These are phyloP conservation scores for Stenopsyche tienmushanensis DNA, from an alignment of 1,140 invertebrate genomes.

Conservation along the genomic window DNA sequence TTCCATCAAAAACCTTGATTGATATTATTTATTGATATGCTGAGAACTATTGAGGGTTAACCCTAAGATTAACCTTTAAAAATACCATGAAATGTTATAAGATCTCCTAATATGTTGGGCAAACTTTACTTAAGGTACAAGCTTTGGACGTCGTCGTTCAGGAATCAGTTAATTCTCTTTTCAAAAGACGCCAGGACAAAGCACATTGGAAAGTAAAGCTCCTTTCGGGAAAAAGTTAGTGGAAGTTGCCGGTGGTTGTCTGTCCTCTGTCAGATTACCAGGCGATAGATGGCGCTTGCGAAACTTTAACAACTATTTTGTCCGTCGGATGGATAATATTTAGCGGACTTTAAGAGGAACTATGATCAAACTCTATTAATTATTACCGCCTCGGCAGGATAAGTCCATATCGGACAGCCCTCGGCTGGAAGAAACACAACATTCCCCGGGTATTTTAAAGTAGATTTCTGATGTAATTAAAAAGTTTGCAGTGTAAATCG, in stretches of 20 bases:
- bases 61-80: too few relatives aligned
- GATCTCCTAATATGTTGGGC: too few relatives aligned
- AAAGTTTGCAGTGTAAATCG: too few relatives aligned
- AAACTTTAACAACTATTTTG: slow-evolving; percentile 23
- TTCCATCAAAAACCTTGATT: too few relatives aligned
- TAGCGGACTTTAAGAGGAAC: slow-evolving; percentile 11
- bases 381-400: slow-evolving; percentile 7
- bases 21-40: too few relatives aligned
- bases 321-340: slow-evolving; percentile 20
- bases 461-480: too few relatives aligned
- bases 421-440: too few relatives aligned
- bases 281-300: slow-evolving; percentile 14
- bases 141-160: too few relatives aligned
- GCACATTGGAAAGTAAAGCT: slow-evolving; percentile 16
- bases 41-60: too few relatives aligned
- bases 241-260: slow-evolving; percentile 22
- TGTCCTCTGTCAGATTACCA: slow-evolving; percentile 26
- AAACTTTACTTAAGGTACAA: too few relatives aligned
- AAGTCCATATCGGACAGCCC: neutral
- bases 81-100: too few relatives aligned
- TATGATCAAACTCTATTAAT: slow-evolving; percentile 21
- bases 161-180: slow-evolving; percentile 22
- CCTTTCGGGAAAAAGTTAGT: slow-evolving; percentile 12
- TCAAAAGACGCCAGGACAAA: slow-evolving; percentile 5
- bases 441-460: too few relatives aligned